These are phyloP conservation scores for Pissodes strobi DNA, from an alignment of 1,140 invertebrate genomes.

Conservation along the genomic window DNA sequence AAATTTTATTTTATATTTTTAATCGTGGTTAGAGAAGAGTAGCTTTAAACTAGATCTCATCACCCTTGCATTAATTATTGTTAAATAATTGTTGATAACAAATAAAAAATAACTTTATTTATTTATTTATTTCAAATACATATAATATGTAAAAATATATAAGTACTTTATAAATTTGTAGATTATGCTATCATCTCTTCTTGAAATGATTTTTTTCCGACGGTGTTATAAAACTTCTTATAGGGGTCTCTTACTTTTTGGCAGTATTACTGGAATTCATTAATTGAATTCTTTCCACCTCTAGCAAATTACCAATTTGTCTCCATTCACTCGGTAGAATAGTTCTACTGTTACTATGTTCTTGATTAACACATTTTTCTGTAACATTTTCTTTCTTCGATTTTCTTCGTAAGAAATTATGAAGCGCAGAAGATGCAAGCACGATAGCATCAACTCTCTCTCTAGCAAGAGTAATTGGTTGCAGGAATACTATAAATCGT, in stretches of 20 bases:
- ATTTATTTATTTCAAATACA: too few relatives aligned
- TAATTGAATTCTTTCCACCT: slow-evolving; percentile 17
- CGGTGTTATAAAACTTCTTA: slow-evolving; percentile 11
- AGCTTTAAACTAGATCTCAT: too few relatives aligned
- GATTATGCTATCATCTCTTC: too few relatives aligned
- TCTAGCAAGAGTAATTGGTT: slow-evolving; percentile 50
- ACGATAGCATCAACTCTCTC: slow-evolving; percentile 47
- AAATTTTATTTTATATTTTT: too few relatives aligned
- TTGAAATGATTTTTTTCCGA: slow-evolving; percentile 9
- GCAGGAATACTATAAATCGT: slow-evolving; percentile 40
- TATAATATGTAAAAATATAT: too few relatives aligned
- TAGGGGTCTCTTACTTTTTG: not conserved
- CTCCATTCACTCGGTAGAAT: slow-evolving; percentile 19
- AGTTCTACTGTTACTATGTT: slow-evolving; percentile 14
- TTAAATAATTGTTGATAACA: too few relatives aligned
- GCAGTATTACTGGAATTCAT: slow-evolving; percentile 9
- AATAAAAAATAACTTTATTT: too few relatives aligned
- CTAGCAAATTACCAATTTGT: slow-evolving; percentile 21
- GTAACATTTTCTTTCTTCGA: slow-evolving; percentile 5
- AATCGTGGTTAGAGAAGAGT: too few relatives aligned
- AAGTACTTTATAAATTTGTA: too few relatives aligned
- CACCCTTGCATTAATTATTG: too few relatives aligned
- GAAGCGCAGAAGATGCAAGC: slow-evolving; percentile 49
- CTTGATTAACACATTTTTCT: slow-evolving; percentile 10
- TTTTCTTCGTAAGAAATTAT: slow-evolving; percentile 49